phyloP scores from a whole-genome alignment of 2,888 invertebrate genomes.

The Urechis unicinctus region DNA sequence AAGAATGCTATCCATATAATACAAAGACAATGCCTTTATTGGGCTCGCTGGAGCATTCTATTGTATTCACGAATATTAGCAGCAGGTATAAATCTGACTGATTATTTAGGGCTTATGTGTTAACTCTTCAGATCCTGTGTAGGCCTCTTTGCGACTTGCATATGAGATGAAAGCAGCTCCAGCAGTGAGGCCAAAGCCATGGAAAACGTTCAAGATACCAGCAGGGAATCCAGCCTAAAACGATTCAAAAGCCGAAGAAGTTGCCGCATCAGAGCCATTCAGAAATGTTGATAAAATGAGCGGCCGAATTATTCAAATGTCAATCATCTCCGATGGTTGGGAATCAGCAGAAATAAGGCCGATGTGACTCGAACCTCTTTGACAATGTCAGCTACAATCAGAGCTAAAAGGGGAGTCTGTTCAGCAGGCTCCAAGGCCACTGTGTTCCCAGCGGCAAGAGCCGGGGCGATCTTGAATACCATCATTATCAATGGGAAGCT shows the following conservation, averaged over 20 bases:
- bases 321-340: not conserved
- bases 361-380: constrained; percentile 34
- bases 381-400: constrained; percentile 38
- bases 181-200: constrained; percentile 49
- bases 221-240: constrained; percentile 43
- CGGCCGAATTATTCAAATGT: no score
- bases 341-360: no score
- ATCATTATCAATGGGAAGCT: constrained; percentile 45
- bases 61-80: no score
- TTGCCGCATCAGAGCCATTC: no score
- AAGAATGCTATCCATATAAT: no score
- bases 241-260: not conserved
- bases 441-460: constrained; percentile 47
- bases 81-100: no score
- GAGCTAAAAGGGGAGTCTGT: constrained; percentile 47
- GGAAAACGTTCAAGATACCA: constrained; percentile 47
- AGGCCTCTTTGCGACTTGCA: constrained; percentile 46
- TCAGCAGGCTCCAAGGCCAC: constrained; percentile 49
- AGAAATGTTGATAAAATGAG: no score
- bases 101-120: not conserved
- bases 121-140: constrained; percentile 45
- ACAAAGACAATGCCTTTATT: no score
- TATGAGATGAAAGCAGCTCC: constrained; percentile 44
- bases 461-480: constrained; percentile 45
- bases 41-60: no score